Evolutionary conservation across 2,888 invertebrate species (phyloP).

Genomic region (Corythucha ciliata): DNA sequence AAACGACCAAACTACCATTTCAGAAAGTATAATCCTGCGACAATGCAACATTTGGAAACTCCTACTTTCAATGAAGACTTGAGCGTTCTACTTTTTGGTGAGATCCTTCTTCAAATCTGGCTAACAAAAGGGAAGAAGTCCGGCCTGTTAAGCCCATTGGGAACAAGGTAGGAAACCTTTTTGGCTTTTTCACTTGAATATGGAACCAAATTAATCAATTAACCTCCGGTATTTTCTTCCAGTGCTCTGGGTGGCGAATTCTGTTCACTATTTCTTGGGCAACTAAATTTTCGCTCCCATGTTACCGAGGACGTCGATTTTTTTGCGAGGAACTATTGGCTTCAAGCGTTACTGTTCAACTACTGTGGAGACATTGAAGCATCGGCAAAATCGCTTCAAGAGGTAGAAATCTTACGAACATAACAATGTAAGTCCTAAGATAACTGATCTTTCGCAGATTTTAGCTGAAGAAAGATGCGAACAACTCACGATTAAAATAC

Average conservation of each 20-base stretch:
- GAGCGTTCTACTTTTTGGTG: constrained; percentile 30
- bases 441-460: constrained; percentile 20
- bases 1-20: neutral
- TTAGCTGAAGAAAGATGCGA: constrained; percentile 29
- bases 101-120: constrained; percentile 32
- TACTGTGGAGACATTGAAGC: constrained; percentile 33
- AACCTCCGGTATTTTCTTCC: constrained; percentile 6
- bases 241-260: constrained; percentile 34
- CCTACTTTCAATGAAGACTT: constrained; percentile 24
- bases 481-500: constrained; percentile 38
- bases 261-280: constrained; percentile 32
- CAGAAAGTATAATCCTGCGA: constrained; percentile 22
- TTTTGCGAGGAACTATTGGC: constrained; percentile 33
- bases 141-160: constrained; percentile 29
- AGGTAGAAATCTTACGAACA: constrained; percentile 15
- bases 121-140: constrained; percentile 29
- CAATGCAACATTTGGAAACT: constrained; percentile 11
- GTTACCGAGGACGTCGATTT: constrained; percentile 27
- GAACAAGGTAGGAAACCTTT: constrained; percentile 22
- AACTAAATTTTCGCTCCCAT: constrained; percentile 28
- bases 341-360: constrained; percentile 34
- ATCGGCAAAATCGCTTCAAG: constrained; percentile 24
- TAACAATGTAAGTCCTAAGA: neutral
- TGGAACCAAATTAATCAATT: neutral
- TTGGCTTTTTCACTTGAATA: neutral